Base-by-base conservation (phyloP, 2,113 vertebrate species). In the Aramus guarauna region DNA sequence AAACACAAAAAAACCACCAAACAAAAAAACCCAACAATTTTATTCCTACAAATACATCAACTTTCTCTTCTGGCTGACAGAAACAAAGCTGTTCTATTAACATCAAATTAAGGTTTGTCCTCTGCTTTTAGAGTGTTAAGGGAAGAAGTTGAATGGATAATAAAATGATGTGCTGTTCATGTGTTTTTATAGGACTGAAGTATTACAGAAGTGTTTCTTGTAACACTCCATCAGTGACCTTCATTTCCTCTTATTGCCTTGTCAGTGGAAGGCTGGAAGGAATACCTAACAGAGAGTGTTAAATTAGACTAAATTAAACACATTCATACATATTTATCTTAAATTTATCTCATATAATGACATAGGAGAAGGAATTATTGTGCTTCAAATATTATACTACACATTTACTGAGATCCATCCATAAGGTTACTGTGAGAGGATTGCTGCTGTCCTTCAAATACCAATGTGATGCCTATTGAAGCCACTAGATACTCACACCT, bases 401-500 rank as follows among this genome's bases (percentile, higher is more conserved):
- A 22, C 34, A 32, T 63, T 69, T 67, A 43, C 34, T 67, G 50
- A 59, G 12, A 37, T 34, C 12, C 26, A 68, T 15, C 22, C 23
- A 3, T 37, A 43, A 50, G 11, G 55, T 32, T 13, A 17, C 34
- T 29, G 29, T 39, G 23, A 29, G 32, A 58, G 24, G 12, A 2
- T 6, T 22, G 34, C 37, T 76, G 75, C 32, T 52, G 39, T 23
- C 19, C 23, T 84, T 64, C 34, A 62, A 13, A 62, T 24, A 58
- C 8, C 53, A 27, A 4, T 0, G 0, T 6, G 32, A 34, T 52
- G 41, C 15, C 20, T 72, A 11, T 10, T 69, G n/a, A 90, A 86
- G 19, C 5, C 21, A 36, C 14, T 23, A 45, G 45, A 32, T 34
- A 20, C 39, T 59, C 21, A 87, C 11, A 12, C 2, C 24, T 52